Evolutionary conservation across 2,797 vertebrate species (phyloP), one percentile per base, ranked within the genome.

Genomic region (Microhierax caerulescens): DNA sequence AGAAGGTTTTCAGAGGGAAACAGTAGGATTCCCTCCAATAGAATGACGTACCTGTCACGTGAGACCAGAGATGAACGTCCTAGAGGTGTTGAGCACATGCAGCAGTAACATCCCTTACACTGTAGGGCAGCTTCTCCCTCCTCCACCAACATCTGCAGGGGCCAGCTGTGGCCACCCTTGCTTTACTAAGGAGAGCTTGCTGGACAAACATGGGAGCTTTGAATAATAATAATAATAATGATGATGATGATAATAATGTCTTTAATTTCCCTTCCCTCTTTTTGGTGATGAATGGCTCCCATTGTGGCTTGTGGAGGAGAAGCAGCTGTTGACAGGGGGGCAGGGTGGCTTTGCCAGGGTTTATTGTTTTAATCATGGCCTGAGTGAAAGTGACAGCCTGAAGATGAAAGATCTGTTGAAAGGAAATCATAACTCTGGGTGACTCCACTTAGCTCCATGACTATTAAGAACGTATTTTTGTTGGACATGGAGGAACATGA

Each of bases 321-420:
- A 96, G 95, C 91, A 96, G 95, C 95, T 97, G 98, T 95, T 97
- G 97, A 88, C 9, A 87, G 93, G 59, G 59, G 94, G 93, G 95
- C 65, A 90, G 96, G 97, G 97, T 97, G 85, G 63, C 80, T 95
- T 84, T 97, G 95, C 96, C 59, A 51, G 37, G 95, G 98, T 98
- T 99, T 98, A 98, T 98, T 98, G 98, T 98, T 98, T 97, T 95
- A 98, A 98, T 99, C 98, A 97, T 98, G 98, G 97, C 98, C 98
- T 97, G 95, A 98, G 98, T 73, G 91, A 98, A 98, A 98, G 98
- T 98, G 98, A 97, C 98, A 97, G 97, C 92, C 86, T 61, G 51
- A 97, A 98, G 98, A 98, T 94, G 95, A 97, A 97, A 98, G 98
- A 96, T 97, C 96, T 88, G 95, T 95, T 90, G 94, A 98, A 96